Evolutionary conservation across 2,888 invertebrate species (phyloP), one percentile per base, ranked within the genome.

Genomic region (Drosophila mimica): DNA sequence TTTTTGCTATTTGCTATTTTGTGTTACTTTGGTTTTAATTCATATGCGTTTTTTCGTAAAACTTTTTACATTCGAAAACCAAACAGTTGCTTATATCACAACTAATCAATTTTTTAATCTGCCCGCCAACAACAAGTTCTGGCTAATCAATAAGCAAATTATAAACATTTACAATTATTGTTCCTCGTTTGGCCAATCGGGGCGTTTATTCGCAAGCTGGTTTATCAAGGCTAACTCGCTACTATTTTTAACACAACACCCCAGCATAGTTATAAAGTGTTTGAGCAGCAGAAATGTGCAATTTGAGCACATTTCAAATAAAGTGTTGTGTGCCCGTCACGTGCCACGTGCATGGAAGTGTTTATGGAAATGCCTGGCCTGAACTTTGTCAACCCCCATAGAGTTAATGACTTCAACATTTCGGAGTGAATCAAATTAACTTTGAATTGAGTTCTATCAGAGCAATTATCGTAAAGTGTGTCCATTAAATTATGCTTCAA

Each of bases 101-200:
- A 68, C 51, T 65, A 77, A 74, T 74, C 76, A 77, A 15, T 74
- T 48, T 72, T 62, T 51, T 74, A 74, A 77, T 79, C 76, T 70
- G 79, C 53, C 58, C n/a, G 51, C 20, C 56, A 76, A 59, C 56
- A 77, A 76, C 60, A 70, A 63, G 56, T 73, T 74, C 57, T 69
- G 46, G 66, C 70, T 76, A 81, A 83, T 86, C 86, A 85, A 76
- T 83, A 77, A 81, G 78, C 79, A 81, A 88, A 90, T 85, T 88
- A 79, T 85, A 79, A 81, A 81, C 75, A 77, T 81, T 84, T 88
- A 81, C 76, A 84, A 88, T 81, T 70, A 84, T 71, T 73, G 51
- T 36, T 20, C 40, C 56, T 56, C 51, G 57, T 71, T 74, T 31
- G 61, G 70, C 81, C 79, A 86, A 84, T 84, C 83, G 73, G 73